Conservation (phyloP, 2,113 vertebrate species). For the Puffinus mauretanicus region DNA sequence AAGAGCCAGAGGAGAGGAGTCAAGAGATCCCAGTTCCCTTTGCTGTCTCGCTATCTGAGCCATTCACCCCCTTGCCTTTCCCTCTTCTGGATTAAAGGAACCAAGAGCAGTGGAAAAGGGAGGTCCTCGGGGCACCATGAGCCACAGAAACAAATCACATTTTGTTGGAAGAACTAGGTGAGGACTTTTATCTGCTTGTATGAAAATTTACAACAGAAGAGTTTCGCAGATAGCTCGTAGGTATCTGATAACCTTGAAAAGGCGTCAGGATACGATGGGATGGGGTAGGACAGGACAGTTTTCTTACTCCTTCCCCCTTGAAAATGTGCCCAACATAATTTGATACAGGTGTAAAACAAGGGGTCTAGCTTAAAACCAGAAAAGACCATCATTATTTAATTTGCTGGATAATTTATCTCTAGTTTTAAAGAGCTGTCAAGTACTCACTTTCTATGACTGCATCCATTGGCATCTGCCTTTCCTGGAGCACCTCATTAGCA, state of each 20-base stretch:
- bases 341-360: neutral
- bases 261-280: fast-evolving
- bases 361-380: neutral
- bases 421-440: neutral
- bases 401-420: neutral
- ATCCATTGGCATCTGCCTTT: neutral
- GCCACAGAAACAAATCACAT: neutral
- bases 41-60: neutral
- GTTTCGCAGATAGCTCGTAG: neutral
- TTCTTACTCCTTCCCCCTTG: neutral
- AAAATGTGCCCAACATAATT: neutral
- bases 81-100: neutral
- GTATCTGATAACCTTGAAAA: neutral
- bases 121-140: neutral
- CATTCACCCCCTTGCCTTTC: neutral
- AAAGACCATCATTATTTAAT: neutral
- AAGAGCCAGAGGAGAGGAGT: neutral
- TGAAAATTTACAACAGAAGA: neutral
- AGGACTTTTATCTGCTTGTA: neutral
- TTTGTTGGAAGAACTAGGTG: neutral
- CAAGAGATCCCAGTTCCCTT: neutral
- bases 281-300: neutral
- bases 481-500: neutral
- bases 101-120: neutral
- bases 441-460: neutral